Percentiles rank a stretch among this genome's conserved stretches.
Conservation (phyloP, 2,888 invertebrate species). For the Nomada hirtipes region DNA sequence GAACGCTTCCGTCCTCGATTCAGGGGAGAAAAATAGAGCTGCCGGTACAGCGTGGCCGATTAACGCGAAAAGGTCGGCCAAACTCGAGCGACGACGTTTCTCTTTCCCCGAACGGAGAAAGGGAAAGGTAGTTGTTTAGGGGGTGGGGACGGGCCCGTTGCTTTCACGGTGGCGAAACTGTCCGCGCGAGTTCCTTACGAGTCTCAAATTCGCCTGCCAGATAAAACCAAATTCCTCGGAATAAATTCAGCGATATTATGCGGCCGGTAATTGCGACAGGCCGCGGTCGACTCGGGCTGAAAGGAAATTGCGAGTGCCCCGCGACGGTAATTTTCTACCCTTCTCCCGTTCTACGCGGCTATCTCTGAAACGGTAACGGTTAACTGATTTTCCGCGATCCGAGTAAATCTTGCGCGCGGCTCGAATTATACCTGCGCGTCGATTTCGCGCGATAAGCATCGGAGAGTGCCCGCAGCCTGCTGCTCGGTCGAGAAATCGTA, state of each 20-base stretch:
- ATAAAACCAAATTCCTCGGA: conserved; percentile 57
- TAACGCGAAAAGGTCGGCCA: background rate
- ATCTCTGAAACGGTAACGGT: conserved; percentile 27
- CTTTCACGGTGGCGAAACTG: conserved; percentile 6
- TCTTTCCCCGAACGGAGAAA: background rate
- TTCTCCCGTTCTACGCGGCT: conserved; percentile 4
- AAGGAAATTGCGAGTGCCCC: conserved; percentile 30
- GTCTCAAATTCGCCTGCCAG: conserved; percentile 28
- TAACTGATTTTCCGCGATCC: conserved; percentile 50
- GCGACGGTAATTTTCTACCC: conserved; percentile 28
- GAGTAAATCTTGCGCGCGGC: conserved; percentile 23
- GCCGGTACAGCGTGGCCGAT: no score
- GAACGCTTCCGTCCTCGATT: background rate
- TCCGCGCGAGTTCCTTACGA: conserved; percentile 4
- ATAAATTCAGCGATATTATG: conserved; percentile 55
- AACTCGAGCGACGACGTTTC: background rate
- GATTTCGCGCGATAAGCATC: conserved; percentile 39
- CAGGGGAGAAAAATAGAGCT: background rate
- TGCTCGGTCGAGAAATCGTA: background rate
- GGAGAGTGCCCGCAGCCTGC: background rate
- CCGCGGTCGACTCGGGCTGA: background rate
- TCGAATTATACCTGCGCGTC: conserved; percentile 19
- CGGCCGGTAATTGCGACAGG: conserved; percentile 41
- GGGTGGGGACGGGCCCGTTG: background rate
- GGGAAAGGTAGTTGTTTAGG: background rate